phyloP scores from a whole-genome alignment of 2,797 vertebrate species.

The Mycteria americana region DNA sequence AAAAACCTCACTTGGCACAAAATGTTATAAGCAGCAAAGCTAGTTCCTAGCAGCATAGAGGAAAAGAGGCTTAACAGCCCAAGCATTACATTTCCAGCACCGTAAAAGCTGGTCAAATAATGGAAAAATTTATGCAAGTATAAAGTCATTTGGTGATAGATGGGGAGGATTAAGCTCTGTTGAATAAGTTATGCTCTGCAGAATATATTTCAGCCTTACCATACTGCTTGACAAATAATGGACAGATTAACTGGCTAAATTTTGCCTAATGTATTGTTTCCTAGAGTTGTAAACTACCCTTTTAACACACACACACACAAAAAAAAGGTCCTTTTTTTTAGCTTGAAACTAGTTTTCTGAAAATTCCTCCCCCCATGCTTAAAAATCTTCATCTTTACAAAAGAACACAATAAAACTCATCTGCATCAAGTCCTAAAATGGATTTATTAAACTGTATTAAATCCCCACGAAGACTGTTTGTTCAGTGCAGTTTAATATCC shows the following conservation, averaged over 20 bases:
- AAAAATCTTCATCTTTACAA: background rate
- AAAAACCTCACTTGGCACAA: background rate
- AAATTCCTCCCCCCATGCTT: background rate
- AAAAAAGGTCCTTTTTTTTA: background rate
- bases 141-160: background rate
- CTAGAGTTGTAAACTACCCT: background rate
- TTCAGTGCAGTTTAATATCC: background rate
- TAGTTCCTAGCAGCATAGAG: background rate
- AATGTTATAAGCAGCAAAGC: background rate
- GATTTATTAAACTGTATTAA: constrained; percentile 14
- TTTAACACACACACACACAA: background rate
- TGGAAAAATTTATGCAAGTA: background rate
- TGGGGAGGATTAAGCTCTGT: constrained; percentile 26
- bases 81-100: background rate
- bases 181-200: constrained; percentile 25
- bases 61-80: constrained; percentile 24
- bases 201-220: background rate
- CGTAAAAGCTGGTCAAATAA: constrained; percentile 11
- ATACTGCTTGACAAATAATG: background rate
- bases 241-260: background rate
- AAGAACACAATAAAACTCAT: background rate
- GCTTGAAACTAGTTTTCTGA: background rate
- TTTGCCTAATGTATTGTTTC: background rate
- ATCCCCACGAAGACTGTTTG: background rate
- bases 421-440: background rate